Conservation (phyloP, 2,797 vertebrate species). For the Takifugu rubripes region DNA sequence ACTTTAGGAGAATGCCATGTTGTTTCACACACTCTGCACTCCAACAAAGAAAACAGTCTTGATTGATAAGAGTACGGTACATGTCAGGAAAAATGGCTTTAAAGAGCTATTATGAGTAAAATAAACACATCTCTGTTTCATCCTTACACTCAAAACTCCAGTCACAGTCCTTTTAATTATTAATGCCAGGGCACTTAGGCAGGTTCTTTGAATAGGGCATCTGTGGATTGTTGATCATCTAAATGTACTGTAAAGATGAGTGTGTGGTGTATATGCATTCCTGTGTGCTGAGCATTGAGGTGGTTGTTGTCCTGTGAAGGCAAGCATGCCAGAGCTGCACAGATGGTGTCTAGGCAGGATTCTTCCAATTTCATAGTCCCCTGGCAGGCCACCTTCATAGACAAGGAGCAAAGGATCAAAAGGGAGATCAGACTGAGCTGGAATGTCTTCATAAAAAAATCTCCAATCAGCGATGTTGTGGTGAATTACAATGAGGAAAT, state of each 20-base stretch:
- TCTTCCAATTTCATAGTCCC: slow-evolving; percentile 38
- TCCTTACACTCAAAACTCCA: no score
- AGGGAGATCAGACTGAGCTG: no score
- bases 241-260: slow-evolving; percentile 3
- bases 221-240: slow-evolving; percentile 2
- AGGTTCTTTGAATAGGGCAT: slow-evolving; percentile 1
- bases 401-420: slow-evolving; percentile 27
- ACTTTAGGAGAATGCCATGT: no score
- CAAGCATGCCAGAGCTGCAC: slow-evolving; percentile 37
- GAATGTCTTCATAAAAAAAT: no score
- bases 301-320: slow-evolving; percentile 33
- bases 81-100: no score
- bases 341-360: slow-evolving; percentile 64
- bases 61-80: no score
- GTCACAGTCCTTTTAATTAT: not conserved
- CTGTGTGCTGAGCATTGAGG: slow-evolving; percentile 12
- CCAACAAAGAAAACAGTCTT: no score
- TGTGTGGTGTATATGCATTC: not conserved
- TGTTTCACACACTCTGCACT: no score
- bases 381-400: slow-evolving; percentile 28
- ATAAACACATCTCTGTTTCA: no score
- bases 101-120: no score
- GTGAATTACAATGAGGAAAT: no score
- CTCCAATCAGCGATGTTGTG: slow-evolving; percentile 1
- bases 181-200: slow-evolving; percentile 1